Evolutionary conservation across 2,113 vertebrate genomes (phyloP).

Genomic region (Neotoma lepida): DNA sequence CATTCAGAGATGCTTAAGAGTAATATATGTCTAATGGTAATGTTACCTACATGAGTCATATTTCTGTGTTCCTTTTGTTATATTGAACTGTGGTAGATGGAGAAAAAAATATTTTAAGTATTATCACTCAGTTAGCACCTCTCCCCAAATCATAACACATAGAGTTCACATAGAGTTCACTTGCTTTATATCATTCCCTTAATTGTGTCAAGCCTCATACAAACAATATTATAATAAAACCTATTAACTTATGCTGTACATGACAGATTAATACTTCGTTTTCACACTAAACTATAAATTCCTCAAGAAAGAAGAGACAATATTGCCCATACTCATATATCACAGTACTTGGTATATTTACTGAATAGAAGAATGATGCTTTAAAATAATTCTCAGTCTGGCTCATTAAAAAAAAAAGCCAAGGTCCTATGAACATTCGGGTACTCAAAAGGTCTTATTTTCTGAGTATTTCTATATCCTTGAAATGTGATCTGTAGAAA

Average conservation of each 20-base stretch:
- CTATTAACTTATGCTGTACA: neutral
- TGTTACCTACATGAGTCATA: neutral
- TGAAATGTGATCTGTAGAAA: neutral
- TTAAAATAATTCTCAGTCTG: neutral
- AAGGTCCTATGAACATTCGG: neutral
- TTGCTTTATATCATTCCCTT: neutral
- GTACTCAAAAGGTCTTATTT: neutral
- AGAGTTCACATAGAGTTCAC: neutral
- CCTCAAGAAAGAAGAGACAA: neutral
- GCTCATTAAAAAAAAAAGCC: neutral
- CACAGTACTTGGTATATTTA: neutral
- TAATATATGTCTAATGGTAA: neutral
- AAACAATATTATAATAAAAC: neutral
- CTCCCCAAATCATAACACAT: neutral
- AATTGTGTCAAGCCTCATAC: neutral
- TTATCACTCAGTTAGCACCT: neutral
- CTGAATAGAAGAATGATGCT: neutral
- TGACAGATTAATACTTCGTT: neutral
- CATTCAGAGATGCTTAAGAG: neutral
- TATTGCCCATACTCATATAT: neutral
- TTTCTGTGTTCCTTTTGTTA: neutral
- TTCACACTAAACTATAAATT: neutral
- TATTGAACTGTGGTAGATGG: neutral
- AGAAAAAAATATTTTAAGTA: conserved; percentile 1
- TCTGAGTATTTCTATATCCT: neutral